Evolutionary conservation across 2,797 vertebrate genomes (phyloP), one percentile per base, ranked within the genome.

Genomic region (Aulostomus chinensis): DNA sequence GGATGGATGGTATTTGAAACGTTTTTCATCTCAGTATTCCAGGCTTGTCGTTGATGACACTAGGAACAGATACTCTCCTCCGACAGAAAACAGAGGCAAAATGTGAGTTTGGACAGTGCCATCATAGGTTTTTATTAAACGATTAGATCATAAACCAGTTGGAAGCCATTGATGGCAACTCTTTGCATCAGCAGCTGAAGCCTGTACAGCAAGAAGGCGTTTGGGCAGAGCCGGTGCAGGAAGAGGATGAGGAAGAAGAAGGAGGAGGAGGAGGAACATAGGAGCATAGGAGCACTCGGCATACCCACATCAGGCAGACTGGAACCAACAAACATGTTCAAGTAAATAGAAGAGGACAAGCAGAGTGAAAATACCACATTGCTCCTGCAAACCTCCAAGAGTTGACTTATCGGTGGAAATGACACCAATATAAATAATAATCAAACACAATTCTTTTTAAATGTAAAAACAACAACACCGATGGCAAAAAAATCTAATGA

Each of bases 161-260:
- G n/a, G 28, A 59, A 63, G 63, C 75, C 56, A 63, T 72, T 73
- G 59, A 47, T 70, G 76, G 82, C 71, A 80, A 47, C 60, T 81
- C 58, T 75, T 81, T 72, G 78, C 77, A 74, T 85, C 76, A 81
- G 75, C 72, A 67, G 76, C 75, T 64, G 66, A 45, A 79, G 76
- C 63, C 75, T 86, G 34, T 69, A 78, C 71, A 76, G 81, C 77
- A 69, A 48, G 63, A 78, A 89, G 87, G 85, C 82, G 38, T 88
- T 78, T 76, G 83, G 83, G 86, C 80, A 76, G 70, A 86, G 76
- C 76, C 81, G 88, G 88, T 86, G 88, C 88, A 87, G 85, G 71
- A 86, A 26, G n/a, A 26, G 14, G 20, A 40, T 4, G 15, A 18
- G 15, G n/a, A 17, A 17, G 8, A 18, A 60, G 65, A 77, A 62